Conservation (phyloP, 2,797 vertebrate genomes). For the Hyperoplus lanceolatus region DNA sequence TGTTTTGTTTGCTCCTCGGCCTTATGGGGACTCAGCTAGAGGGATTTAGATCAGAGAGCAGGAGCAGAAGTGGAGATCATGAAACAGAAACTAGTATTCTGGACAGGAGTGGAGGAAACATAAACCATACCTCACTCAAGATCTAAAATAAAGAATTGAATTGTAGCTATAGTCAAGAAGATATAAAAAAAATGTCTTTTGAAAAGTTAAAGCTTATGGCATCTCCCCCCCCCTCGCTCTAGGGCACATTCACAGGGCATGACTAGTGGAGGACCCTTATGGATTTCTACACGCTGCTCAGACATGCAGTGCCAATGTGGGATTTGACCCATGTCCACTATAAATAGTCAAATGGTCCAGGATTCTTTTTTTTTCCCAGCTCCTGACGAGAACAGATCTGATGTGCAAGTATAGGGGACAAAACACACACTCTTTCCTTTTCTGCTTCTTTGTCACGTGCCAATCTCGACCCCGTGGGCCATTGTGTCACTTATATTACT, state of each 20-base stretch:
- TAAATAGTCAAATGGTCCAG: slow-evolving; percentile 68
- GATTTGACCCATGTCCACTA: slow-evolving; percentile 71
- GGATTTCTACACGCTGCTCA: slow-evolving; percentile 66
- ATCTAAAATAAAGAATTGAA: slow-evolving; percentile 56
- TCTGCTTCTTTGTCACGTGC: slow-evolving; percentile 33
- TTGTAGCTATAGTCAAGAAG: slow-evolving; percentile 36
- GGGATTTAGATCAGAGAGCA: slow-evolving; percentile 61
- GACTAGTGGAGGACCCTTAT: slow-evolving; percentile 70
- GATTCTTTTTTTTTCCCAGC: slow-evolving; percentile 38
- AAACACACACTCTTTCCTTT: neutral
- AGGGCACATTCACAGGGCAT: slow-evolving; percentile 63
- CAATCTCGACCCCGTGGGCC: neutral
- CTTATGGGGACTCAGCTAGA: slow-evolving; percentile 49
- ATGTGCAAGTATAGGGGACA: slow-evolving; percentile 14
- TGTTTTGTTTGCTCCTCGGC: slow-evolving; percentile 46
- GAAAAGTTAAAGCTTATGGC: slow-evolving; percentile 57
- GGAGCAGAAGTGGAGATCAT: slow-evolving; percentile 40
- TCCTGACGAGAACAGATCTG: slow-evolving; percentile 49
- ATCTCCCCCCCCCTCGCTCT: slow-evolving; percentile 40
- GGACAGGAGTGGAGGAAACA: slow-evolving; percentile 7
- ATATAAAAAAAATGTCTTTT: slow-evolving; percentile 52
- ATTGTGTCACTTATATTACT: slow-evolving; percentile 33
- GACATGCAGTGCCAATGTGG: slow-evolving; percentile 46
- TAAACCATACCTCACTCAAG: slow-evolving; percentile 35
- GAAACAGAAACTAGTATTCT: slow-evolving; percentile 39